Evolutionary conservation across 2,888 invertebrate species (phyloP).

Genomic region (Lasioglossum lativentre): DNA sequence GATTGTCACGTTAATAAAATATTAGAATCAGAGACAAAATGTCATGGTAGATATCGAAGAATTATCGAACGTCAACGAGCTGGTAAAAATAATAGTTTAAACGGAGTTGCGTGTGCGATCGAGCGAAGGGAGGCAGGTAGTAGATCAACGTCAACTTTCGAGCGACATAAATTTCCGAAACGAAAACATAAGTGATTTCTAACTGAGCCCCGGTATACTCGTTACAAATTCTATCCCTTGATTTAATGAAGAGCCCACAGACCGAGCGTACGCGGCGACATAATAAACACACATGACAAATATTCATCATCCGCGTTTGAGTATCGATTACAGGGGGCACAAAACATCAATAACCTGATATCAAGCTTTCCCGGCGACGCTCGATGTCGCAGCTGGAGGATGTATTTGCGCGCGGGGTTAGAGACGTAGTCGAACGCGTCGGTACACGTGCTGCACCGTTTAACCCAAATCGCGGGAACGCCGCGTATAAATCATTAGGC

Average conservation of each 20-base stretch:
- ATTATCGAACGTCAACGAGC: background rate
- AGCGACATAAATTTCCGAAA: background rate
- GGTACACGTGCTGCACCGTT: constrained; percentile 70
- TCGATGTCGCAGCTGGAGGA: constrained; percentile 21
- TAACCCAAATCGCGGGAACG: constrained; percentile 77
- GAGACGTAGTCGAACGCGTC: constrained; percentile 32
- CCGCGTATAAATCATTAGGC: constrained; percentile 79
- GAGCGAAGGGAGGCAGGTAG: background rate
- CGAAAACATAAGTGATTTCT: constrained; percentile 11
- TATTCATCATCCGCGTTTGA: background rate
- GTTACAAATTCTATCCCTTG: constrained; percentile 4
- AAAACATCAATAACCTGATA: constrained; percentile 11
- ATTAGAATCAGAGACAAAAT: background rate
- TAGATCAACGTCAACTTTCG: background rate
- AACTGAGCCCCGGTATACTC: background rate
- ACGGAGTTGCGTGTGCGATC: background rate
- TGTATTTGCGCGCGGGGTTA: constrained; percentile 36
- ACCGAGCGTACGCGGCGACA: constrained; percentile 4
- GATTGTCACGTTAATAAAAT: background rate
- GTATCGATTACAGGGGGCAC: constrained; percentile 1
- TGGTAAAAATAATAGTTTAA: background rate
- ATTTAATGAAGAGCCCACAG: constrained; percentile 9
- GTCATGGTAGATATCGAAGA: background rate
- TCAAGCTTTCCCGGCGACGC: constrained; percentile 22
- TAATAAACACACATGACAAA: constrained; percentile 13